Base-by-base conservation (phyloP, 2,888 invertebrate genomes). In the Athalia circularis region DNA sequence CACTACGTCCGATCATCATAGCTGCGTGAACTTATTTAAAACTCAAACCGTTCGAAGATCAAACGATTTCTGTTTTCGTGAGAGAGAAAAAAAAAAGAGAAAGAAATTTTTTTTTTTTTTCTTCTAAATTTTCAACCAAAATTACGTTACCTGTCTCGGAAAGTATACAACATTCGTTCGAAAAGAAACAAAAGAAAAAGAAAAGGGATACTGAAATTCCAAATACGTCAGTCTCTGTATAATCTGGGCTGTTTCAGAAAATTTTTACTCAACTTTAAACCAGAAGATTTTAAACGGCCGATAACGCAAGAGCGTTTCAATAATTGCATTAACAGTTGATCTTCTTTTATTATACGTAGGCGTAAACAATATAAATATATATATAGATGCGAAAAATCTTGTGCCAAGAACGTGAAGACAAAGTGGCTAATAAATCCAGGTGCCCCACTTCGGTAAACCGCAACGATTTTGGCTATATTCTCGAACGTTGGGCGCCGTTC, bases 401-500 rank as follows among this genome's bases (percentile, higher is more conserved):
- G 65, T 47, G 65, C 65, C 65, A 65, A 65, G 65, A 65, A 65
- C 48, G 8, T 15, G 65, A 48, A 65, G 48, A 65, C 65, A 65
- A 65, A 65, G 65, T 65, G 65, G 65, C 48, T 45, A 15, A 65
- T 65, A 65, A 65, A 65, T 65, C 65, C 48, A 48, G 8, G 65
- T 48, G 65, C 48, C 48, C 65, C 65, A 65, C 47, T 65, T 65
- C 48, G 65, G 65, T 65, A 48, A 65, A 65, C 65, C 65, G 48
- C 65, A 65, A 65, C 65, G 48, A 65, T 65, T 65, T 65, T 65
- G 65, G 65, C 65, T 65, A 7, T 48, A 65, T 65, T 15, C 65
- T 65, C 65, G 48, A 48, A 48, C 1, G 13, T 65, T 48, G 15
- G 65, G 65, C 65, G 65, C 65, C 65, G 48, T n/a, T 29, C 29